Evolutionary conservation across 1,140 invertebrate genomes (phyloP).

Genomic region (Camponotus vicinus): DNA sequence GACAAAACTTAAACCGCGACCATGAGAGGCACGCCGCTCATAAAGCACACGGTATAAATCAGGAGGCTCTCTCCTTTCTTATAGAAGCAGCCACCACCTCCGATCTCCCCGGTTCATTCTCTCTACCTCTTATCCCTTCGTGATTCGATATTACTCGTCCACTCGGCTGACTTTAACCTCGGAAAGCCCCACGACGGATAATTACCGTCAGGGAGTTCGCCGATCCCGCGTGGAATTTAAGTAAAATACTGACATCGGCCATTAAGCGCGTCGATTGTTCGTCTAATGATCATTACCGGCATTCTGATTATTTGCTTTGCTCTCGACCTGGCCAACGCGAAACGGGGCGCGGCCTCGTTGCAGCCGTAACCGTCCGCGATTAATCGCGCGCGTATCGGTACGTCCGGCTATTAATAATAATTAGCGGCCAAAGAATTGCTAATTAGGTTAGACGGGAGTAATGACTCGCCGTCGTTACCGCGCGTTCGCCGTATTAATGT

Average conservation of each 20-base stretch:
- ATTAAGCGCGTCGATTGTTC: constrained; percentile 46
- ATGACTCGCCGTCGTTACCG: constrained; percentile 43
- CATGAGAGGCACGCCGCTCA: constrained; percentile 76
- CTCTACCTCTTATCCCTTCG: constrained; percentile 30
- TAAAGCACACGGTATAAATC: constrained; percentile 81
- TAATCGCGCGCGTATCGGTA: constrained; percentile 14
- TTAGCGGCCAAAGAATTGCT: constrained; percentile 27
- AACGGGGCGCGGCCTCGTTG: background rate
- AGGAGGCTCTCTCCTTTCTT: constrained; percentile 77
- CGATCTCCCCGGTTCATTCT: constrained; percentile 67
- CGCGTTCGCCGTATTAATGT: constrained; percentile 22
- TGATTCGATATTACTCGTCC: constrained; percentile 71
- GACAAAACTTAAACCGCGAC: constrained; percentile 75
- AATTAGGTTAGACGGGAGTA: constrained; percentile 52
- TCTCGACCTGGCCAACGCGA: background rate
- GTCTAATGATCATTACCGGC: constrained; percentile 12
- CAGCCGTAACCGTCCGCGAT: background rate
- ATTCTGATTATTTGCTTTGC: constrained; percentile 25
- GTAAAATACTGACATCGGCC: constrained; percentile 53
- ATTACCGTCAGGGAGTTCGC: constrained; percentile 77
- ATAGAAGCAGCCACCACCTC: constrained; percentile 66
- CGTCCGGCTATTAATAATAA: constrained; percentile 49
- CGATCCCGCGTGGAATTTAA: constrained; percentile 60
- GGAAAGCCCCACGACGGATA: constrained; percentile 73
- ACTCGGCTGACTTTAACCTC: constrained; percentile 75